Evolutionary conservation across 2,888 invertebrate genomes (phyloP), one percentile per base, ranked within the genome.

Genomic region (Aplocera efformata): DNA sequence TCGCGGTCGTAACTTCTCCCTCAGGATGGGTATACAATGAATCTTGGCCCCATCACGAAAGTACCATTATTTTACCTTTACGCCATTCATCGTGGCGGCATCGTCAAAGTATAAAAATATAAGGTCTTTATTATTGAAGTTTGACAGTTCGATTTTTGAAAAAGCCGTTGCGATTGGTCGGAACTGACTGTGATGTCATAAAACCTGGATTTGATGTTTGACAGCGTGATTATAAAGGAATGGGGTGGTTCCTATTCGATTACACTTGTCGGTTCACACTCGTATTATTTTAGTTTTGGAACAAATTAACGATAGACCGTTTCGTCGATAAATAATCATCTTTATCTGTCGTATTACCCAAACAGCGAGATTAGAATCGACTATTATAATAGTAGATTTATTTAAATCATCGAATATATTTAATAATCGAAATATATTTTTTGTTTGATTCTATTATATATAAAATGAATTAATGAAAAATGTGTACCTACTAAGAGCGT

Each of bases 1-100:
- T 84, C 84, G 66, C 72, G 78, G 67, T 84, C 85, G 80, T 86
- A 86, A 86, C 81, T 85, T 77, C 61, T 69, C 78, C 82, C 77
- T 65, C 69, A 67, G 71, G 70, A 84, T 79, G 60, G 76, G 69
- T 77, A 72, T 72, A 85, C 84, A 83, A 85, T 83, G 80, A 77
- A 80, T 74, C 70, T 66, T 72, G 74, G 69, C 72, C 72, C 67
- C 72, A 60, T 64, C 61, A 63, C 60, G 67, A 60, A 63, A 63
- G 63, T 67, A 67, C 73, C 74, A 80, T 80, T 80, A 80, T 79
- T 73, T 71, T 66, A 68, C 69, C 67, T 67, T 67, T 59, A 61
- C 63, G 60, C 63, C 67, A 70, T 74, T 73, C 71, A 62, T 69
- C 71, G 67, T 64, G 63, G 78, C 85, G 85, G 84, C 73, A 66